These are phyloP conservation scores for Frankliniella fusca DNA, from an alignment of 2,888 invertebrate genomes.

Conservation along the genomic window DNA sequence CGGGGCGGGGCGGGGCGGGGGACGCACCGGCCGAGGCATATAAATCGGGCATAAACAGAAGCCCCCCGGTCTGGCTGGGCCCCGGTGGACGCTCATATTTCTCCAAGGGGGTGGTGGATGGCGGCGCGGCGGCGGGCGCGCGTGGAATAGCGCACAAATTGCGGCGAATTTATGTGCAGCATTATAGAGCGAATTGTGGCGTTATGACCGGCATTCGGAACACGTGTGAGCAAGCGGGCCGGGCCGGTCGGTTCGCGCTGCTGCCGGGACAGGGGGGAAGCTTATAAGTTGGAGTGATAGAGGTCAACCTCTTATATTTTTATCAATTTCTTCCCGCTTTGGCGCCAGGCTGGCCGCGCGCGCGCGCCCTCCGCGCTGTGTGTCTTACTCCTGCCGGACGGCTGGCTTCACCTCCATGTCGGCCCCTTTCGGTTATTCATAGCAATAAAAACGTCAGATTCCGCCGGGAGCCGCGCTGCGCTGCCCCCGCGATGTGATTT, in stretches of 20 bases:
- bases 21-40: conserved; percentile 6
- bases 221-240: conserved; percentile 20
- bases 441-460: neutral
- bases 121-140: neutral
- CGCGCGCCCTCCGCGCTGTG: neutral
- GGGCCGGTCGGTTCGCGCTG: too few species aligned
- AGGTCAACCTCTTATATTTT: neutral
- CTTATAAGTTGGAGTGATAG: neutral
- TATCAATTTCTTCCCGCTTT: too few species aligned
- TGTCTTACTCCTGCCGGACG: too few species aligned
- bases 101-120: neutral
- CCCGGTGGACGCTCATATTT: conserved; percentile 16
- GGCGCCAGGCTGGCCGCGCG: neutral
- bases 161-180: conserved; percentile 16
- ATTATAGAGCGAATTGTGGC: conserved; percentile 24
- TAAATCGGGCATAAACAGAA: conserved; percentile 26
- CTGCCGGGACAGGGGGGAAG: neutral
- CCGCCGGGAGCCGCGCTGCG: too few species aligned
- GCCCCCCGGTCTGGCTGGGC: neutral
- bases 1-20: neutral
- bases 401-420: neutral
- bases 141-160: conserved; percentile 22
- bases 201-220: conserved; percentile 22
- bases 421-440: neutral
- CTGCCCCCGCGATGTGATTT: too few species aligned